These are phyloP conservation scores for Dunckerocampus dactyliophorus DNA, from an alignment of 2,113 vertebrate genomes.

Conservation along the genomic window DNA sequence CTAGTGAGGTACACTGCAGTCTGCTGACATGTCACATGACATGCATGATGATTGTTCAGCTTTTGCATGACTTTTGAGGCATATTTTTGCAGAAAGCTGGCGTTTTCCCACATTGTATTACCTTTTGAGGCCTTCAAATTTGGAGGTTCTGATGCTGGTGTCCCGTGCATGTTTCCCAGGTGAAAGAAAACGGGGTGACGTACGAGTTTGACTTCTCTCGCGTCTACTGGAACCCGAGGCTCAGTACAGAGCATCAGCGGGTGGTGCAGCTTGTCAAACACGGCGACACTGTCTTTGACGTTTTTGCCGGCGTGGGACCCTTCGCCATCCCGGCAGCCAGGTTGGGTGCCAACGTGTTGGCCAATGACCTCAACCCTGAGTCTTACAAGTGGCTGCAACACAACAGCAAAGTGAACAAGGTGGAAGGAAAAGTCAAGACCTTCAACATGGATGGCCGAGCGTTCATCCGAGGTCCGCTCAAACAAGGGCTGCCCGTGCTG, in stretches of 20 bases:
- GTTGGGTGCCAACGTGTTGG: slow-evolving; percentile 78
- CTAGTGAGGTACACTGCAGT: too few species aligned
- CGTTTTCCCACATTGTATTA: too few species aligned
- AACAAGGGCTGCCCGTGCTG: slow-evolving; percentile 76
- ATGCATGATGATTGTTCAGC: too few species aligned
- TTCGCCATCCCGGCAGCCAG: slow-evolving; percentile 87
- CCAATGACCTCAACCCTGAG: slow-evolving; percentile 95
- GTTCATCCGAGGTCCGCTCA: slow-evolving; percentile 83
- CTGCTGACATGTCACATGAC: too few species aligned
- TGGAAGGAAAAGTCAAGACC: slow-evolving; percentile 71
- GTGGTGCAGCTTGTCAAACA: slow-evolving; percentile 76
- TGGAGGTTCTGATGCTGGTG: neutral
- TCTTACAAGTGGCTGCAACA: slow-evolving; percentile 88
- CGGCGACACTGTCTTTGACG: slow-evolving; percentile 83
- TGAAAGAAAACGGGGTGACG: slow-evolving; percentile 83
- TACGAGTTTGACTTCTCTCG: slow-evolving; percentile 96
- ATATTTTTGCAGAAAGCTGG: too few species aligned
- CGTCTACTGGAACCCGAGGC: slow-evolving; percentile 97
- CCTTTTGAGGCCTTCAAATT: too few species aligned
- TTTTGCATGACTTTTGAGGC: too few species aligned
- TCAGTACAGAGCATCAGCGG: slow-evolving; percentile 86
- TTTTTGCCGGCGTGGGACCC: slow-evolving; percentile 92
- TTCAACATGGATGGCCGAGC: slow-evolving; percentile 91
- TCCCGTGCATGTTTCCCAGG: slow-evolving; percentile 63
- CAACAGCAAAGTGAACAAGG: slow-evolving; percentile 91